Evolutionary conservation across 2,888 invertebrate genomes (phyloP).

Genomic region (Melolontha melolontha): DNA sequence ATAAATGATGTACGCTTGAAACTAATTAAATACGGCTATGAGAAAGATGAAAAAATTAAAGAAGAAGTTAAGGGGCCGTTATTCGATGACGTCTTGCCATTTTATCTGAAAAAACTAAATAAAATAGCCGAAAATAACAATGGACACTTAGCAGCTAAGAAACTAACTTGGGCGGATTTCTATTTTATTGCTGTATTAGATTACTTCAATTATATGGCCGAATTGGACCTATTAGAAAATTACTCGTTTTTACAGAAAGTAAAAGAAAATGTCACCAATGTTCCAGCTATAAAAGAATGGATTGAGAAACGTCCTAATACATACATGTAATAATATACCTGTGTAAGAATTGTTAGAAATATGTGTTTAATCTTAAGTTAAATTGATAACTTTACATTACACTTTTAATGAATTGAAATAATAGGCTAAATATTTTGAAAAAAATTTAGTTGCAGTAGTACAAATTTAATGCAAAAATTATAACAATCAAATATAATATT

Average conservation of each 20-base stretch:
- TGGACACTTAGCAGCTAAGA: conserved; percentile 70
- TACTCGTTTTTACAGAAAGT: conserved; percentile 71
- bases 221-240: conserved; percentile 69
- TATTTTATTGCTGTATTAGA: conserved; percentile 71
- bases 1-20: conserved; percentile 69
- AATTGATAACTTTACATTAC: too few species aligned
- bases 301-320: conserved; percentile 70
- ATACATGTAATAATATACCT: conserved; percentile 19
- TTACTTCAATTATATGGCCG: conserved; percentile 71
- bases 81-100: conserved; percentile 69
- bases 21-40: conserved; percentile 66
- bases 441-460: too few species aligned
- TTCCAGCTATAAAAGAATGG: conserved; percentile 75
- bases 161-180: conserved; percentile 76
- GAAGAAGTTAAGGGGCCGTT: conserved; percentile 66
- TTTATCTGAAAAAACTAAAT: conserved; percentile 71
- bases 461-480: too few species aligned
- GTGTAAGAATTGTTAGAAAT: not conserved
- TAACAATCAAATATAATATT: too few species aligned
- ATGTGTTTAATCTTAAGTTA: too few species aligned
- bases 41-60: conserved; percentile 68
- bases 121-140: conserved; percentile 70
- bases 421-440: too few species aligned
- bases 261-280: conserved; percentile 68
- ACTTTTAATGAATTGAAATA: too few species aligned